Evolutionary conservation across 2,113 vertebrate species (phyloP).

Genomic region (Microtus oregoni): DNA sequence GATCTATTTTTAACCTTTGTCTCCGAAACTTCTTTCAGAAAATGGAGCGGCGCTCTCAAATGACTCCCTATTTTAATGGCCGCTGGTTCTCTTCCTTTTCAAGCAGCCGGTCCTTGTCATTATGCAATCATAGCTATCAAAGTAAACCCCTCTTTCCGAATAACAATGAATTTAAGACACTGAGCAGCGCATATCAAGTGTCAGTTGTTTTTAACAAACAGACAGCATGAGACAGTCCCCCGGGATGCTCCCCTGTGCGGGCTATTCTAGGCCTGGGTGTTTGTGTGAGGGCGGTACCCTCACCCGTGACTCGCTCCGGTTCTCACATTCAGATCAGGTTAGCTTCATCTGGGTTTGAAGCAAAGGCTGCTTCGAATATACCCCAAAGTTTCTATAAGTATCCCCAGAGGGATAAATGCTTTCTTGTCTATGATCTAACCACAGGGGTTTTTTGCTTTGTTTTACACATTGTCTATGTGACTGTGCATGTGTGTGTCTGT

Average conservation of each 20-base stretch:
- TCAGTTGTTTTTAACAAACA: background rate
- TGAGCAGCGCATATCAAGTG: background rate
- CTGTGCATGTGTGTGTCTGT: background rate
- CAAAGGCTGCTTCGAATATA: background rate
- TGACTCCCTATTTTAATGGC: slow-evolving; percentile 34
- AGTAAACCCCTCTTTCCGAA: slow-evolving; percentile 16
- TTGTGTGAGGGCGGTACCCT: fast-evolving
- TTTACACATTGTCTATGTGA: background rate
- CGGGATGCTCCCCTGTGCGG: background rate
- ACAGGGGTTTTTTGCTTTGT: background rate
- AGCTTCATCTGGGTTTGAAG: background rate
- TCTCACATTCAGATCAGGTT: background rate
- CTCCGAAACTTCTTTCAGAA: slow-evolving; percentile 44
- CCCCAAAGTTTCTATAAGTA: background rate
- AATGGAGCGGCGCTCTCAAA: slow-evolving; percentile 56
- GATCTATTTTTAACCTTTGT: slow-evolving; percentile 63
- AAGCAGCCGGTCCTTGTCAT: slow-evolving; percentile 11
- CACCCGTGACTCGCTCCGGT: background rate
- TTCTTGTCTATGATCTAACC: background rate
- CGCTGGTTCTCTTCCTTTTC: background rate
- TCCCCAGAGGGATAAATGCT: background rate
- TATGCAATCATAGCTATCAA: background rate
- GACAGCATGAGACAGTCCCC: background rate
- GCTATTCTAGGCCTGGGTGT: background rate
- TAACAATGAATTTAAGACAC: background rate